A percentile compares a stretch with the other conserved stretches of the same genome.
phyloP scores from a whole-genome alignment of 2,888 invertebrate genomes.

The Napeogenes inachia region DNA sequence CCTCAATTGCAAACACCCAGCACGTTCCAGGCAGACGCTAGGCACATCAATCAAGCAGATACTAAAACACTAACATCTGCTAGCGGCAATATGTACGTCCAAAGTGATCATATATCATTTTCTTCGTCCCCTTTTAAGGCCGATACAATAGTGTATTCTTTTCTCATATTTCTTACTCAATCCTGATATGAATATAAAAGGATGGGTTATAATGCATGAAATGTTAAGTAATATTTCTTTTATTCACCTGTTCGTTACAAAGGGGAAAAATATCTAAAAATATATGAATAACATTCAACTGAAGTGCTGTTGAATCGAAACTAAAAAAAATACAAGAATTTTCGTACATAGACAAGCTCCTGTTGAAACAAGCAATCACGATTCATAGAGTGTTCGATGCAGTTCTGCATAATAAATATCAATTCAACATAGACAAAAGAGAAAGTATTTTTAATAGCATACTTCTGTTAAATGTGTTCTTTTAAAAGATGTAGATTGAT shows the following conservation, averaged over 20 bases:
- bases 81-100: constrained; percentile 13
- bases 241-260: not conserved
- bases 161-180: constrained; percentile 11
- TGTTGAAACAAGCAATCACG: no score
- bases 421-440: no score
- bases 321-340: no score
- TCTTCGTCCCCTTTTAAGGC: constrained; percentile 19
- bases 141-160: constrained; percentile 14
- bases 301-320: not conserved
- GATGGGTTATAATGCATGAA: constrained; percentile 2
- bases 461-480: no score
- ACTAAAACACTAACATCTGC: constrained; percentile 14
- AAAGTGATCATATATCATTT: constrained; percentile 20
- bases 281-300: not conserved
- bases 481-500: not conserved
- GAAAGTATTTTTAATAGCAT: no score
- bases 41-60: constrained; percentile 3
- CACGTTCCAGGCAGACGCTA: not conserved
- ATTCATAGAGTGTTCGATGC: no score
- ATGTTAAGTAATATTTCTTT: not conserved
- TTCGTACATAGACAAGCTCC: no score
- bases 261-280: not conserved
- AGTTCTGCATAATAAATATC: no score
- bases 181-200: constrained; percentile 8
- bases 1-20: not conserved